Evolutionary conservation across 2,797 vertebrate genomes (phyloP), one percentile per base, ranked within the genome.

Genomic region (Channa striata): DNA sequence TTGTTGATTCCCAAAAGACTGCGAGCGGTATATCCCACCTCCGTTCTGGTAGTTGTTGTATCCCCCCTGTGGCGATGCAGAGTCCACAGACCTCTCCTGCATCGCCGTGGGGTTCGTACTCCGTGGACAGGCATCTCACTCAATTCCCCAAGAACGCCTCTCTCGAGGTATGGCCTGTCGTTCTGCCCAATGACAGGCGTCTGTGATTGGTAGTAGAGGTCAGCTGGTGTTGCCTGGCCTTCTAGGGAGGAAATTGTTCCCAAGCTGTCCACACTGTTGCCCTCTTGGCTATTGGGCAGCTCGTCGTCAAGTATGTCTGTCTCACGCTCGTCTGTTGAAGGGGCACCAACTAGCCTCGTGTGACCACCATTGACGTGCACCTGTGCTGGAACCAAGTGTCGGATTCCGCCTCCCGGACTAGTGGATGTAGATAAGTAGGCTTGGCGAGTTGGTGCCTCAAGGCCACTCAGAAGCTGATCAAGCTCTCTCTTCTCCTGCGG

Each of bases 231-330:
- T 1, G 87, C 93, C 61, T 92, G 94, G 21, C 96, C 97, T 0
- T 98, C 97, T 52, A 97, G 89, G 5, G 97, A 99, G 6, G 97
- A 99, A 13, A 98, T 92, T 0, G 97, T 99, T n/a, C 97, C 97
- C 82, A 98, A 88, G 76, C 96, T 99, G 83, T 96, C 97, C 43
- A 96, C 96, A 0, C 96, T 98, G 84, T 97, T 96, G 0, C 97
- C 97, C 70, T 97, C 96, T 85, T 95, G 96, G 86, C 96, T 97
- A 64, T 96, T 90, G 10, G 97, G 91, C 36, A 98, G 93, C 17
- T 98, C 97, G 90, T 95, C 93, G 1, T 98, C 97, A 14, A 99
- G 93, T 79, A 99, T 99, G 83, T 98, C 97, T 0, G 97, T 99
- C 91, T 99, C 97, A 10, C 96, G 93, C 70, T 99, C 97, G n/a